phyloP scores from a whole-genome alignment of 2,797 vertebrate species.

The Paguma larvata region DNA sequence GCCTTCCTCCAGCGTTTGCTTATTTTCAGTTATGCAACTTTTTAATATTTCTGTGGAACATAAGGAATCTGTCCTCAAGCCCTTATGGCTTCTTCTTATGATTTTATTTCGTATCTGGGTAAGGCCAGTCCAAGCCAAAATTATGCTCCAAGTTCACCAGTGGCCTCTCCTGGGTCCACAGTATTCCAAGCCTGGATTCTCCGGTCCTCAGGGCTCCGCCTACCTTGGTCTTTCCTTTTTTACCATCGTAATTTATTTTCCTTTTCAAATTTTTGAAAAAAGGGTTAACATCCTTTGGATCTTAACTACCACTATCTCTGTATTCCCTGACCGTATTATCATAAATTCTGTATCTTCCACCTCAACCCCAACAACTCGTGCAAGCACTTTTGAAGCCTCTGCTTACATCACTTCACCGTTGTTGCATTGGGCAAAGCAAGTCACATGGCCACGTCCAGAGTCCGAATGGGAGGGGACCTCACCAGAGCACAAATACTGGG shows the following conservation, averaged over 20 bases:
- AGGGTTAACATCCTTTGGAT: not conserved
- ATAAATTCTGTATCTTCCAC: not conserved
- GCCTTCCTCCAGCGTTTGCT: not conserved
- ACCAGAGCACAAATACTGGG: not conserved
- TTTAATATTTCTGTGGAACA: not conserved
- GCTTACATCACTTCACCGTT: not conserved
- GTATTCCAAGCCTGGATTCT: not conserved
- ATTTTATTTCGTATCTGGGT: conserved; percentile 21
- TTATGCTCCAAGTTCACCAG: not conserved
- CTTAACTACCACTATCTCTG: not conserved
- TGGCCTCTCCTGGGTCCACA: not conserved
- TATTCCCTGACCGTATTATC: not conserved
- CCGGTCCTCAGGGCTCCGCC: not conserved
- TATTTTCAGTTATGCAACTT: conserved; percentile 3
- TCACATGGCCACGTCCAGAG: not conserved
- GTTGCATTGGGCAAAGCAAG: not conserved
- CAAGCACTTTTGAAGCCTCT: not conserved
- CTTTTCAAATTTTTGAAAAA: conserved; percentile 38
- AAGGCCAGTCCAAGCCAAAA: not conserved
- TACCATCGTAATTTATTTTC: not conserved
- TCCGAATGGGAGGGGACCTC: not conserved
- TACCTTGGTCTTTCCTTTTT: not conserved
- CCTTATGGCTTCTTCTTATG: not conserved
- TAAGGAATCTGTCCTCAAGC: not conserved
- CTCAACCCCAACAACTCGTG: not conserved